phyloP scores from a whole-genome alignment of 1,140 invertebrate genomes.

The Halyomorpha halys region DNA sequence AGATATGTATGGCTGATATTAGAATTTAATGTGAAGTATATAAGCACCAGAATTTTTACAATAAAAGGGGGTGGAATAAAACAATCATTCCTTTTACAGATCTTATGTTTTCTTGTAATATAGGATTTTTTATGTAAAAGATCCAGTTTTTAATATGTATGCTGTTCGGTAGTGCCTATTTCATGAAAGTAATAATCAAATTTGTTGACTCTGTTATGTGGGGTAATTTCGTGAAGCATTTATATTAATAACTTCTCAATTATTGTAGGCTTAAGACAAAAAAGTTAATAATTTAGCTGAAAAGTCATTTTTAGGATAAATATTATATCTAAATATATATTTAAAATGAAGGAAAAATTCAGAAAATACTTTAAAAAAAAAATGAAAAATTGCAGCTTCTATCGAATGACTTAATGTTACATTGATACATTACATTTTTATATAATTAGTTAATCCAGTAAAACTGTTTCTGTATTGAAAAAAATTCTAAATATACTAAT shows the following conservation, averaged over 20 bases:
- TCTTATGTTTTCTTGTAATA: constrained; percentile 8
- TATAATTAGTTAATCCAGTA: no score
- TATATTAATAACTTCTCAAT: constrained; percentile 12
- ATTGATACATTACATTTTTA: no score
- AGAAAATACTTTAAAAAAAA: no score
- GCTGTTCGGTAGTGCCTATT: constrained; percentile 23
- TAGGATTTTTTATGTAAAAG: constrained; percentile 1
- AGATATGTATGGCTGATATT: constrained; percentile 8
- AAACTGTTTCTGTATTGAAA: no score
- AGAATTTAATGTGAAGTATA: background rate
- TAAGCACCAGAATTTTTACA: constrained; percentile 11
- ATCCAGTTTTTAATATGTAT: constrained; percentile 3
- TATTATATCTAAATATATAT: constrained; percentile 9
- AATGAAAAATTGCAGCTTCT: no score
- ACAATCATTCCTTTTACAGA: background rate
- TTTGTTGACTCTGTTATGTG: constrained; percentile 17
- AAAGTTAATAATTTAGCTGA: background rate
- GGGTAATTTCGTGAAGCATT: constrained; percentile 23
- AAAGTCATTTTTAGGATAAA: constrained; percentile 1
- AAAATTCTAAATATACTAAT: no score
- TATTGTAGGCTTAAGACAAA: constrained; percentile 10
- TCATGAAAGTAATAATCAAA: constrained; percentile 12
- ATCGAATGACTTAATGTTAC: no score
- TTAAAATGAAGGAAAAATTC: background rate
- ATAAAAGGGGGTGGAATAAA: background rate